A percentile compares a stretch with the other conserved stretches of the same genome.
Evolutionary conservation across 2,113 vertebrate species (phyloP).

Genomic region (Etheostoma spectabile): DNA sequence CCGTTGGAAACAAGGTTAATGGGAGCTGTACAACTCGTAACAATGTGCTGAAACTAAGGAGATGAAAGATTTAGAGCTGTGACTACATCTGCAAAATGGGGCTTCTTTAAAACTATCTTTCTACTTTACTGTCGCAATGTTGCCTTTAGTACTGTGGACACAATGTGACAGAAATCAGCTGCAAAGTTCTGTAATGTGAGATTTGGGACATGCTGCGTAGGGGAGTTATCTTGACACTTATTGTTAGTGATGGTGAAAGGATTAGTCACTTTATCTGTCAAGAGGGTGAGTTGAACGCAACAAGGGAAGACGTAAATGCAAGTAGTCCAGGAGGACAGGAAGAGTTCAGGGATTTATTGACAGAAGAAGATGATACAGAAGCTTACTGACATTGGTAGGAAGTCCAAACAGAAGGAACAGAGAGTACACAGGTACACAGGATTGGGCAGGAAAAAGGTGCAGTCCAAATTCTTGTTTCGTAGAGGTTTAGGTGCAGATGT

Average conservation of each 20-base stretch:
- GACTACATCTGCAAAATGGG: neutral
- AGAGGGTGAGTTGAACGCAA: no score
- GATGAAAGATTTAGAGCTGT: neutral
- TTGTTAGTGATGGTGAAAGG: neutral
- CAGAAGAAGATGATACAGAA: neutral
- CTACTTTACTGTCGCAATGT: no score
- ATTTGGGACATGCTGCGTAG: neutral
- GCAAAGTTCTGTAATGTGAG: neutral
- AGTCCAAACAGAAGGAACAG: neutral
- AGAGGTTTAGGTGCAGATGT: no score
- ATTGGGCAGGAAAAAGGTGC: no score
- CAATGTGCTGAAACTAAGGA: neutral
- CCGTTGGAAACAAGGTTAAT: slow-evolving; percentile 12
- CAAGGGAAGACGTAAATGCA: neutral
- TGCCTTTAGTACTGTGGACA: no score
- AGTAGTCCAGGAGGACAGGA: neutral
- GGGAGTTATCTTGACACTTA: neutral
- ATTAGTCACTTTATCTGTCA: neutral
- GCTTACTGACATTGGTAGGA: neutral
- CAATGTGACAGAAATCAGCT: neutral
- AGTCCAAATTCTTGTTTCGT: no score
- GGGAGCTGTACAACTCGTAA: neutral
- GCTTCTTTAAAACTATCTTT: no score
- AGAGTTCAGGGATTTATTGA: neutral
- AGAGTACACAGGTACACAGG: neutral